phyloP scores from a whole-genome alignment of 2,888 invertebrate species.

The Andrena flavipes region DNA sequence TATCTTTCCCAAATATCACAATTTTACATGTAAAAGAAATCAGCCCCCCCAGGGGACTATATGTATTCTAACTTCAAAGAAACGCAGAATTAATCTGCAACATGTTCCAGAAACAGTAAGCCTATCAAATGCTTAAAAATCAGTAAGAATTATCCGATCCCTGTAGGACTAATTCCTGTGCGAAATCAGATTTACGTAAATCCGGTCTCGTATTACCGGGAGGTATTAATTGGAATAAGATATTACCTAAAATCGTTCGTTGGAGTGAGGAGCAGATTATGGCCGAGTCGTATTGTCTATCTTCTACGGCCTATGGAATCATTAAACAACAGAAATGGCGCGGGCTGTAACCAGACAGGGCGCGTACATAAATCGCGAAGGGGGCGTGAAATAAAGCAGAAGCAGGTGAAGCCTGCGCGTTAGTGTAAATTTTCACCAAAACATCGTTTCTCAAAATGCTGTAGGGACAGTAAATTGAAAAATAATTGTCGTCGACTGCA shows the following conservation, averaged over 20 bases:
- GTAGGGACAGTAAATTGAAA: background rate
- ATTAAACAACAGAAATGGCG: slow-evolving; percentile 13
- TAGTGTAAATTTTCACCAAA: slow-evolving; percentile 14
- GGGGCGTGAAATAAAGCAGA: background rate
- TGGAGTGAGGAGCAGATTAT: background rate
- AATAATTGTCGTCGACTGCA: slow-evolving; percentile 30
- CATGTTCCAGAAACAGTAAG: slow-evolving; percentile 5
- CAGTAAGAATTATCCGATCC: slow-evolving; percentile 10
- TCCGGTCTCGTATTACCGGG: background rate
- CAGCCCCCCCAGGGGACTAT: too few relatives aligned
- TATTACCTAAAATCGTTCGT: background rate
- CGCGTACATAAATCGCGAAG: slow-evolving; percentile 13
- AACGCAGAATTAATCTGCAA: background rate
- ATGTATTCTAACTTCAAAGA: background rate
- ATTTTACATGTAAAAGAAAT: too few relatives aligned
- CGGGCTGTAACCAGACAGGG: slow-evolving; percentile 15
- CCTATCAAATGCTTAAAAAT: slow-evolving; percentile 25
- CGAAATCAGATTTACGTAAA: slow-evolving; percentile 3
- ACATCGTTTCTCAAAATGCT: slow-evolving; percentile 19
- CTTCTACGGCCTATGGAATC: background rate
- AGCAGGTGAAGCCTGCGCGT: slow-evolving; percentile 1
- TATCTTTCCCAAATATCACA: too few relatives aligned
- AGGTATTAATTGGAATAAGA: slow-evolving; percentile 9
- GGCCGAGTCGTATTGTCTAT: background rate
- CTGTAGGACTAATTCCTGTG: background rate